Evolutionary conservation across 2,113 vertebrate species (phyloP).

Genomic region (Bos javanicus): DNA sequence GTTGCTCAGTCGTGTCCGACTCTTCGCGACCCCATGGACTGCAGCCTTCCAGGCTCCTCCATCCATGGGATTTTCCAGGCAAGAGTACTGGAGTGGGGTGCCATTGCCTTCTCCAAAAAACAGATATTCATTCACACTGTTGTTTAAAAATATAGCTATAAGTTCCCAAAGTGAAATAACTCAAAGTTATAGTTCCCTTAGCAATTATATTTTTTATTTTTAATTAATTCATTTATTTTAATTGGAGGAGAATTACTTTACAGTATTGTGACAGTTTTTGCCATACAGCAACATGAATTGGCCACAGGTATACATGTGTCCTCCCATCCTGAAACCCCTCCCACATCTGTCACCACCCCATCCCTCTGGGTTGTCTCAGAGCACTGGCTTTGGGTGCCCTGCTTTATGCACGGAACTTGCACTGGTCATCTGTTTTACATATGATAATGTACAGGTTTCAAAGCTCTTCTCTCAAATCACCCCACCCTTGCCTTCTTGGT

Average conservation of each 20-base stretch:
- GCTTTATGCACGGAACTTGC: not conserved
- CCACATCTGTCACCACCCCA: not conserved
- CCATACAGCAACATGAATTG: not conserved
- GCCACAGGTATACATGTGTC: not conserved
- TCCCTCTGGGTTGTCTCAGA: not conserved
- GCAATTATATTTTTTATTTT: not conserved
- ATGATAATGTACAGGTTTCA: not conserved
- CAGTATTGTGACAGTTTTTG: not conserved
- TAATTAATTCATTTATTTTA: not conserved
- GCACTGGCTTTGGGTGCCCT: not conserved
- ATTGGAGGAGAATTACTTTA: not conserved
- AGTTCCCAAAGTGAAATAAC: not conserved
- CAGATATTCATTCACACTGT: not conserved
- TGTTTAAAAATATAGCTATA: not conserved
- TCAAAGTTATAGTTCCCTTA: not conserved
- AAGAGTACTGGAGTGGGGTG: too few species aligned
- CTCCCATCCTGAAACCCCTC: not conserved
- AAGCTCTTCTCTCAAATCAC: not conserved
- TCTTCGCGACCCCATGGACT: too few species aligned
- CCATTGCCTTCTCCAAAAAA: not conserved
- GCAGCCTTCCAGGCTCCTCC: too few species aligned
- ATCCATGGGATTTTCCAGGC: too few species aligned
- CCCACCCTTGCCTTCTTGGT: not conserved
- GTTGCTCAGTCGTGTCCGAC: too few species aligned
- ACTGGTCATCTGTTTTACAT: not conserved